These are phyloP conservation scores for Percopsis transmontana DNA, from an alignment of 2,113 vertebrate genomes.

Conservation along the genomic window DNA sequence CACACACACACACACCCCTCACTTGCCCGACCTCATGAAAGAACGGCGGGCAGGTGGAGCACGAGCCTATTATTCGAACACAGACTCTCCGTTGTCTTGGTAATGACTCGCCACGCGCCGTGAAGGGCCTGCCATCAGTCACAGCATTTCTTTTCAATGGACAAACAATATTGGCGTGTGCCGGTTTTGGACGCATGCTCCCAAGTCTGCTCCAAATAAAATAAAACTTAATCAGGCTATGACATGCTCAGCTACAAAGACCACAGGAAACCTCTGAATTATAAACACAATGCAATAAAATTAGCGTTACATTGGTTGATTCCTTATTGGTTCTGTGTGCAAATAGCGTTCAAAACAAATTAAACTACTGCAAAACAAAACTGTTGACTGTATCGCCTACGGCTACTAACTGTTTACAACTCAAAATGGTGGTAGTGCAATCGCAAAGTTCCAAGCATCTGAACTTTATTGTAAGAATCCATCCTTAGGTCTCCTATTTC, in stretches of 20 bases:
- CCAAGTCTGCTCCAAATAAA: background rate
- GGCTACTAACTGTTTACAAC: no score
- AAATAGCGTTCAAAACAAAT: no score
- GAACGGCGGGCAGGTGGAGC: slow-evolving; percentile 64
- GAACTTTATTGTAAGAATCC: no score
- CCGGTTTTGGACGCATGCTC: background rate
- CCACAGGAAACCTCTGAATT: background rate
- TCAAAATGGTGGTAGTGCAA: no score
- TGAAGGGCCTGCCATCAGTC: slow-evolving; percentile 57
- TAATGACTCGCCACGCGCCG: slow-evolving; percentile 52
- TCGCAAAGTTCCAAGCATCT: no score
- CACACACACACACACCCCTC: background rate
- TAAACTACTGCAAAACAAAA: no score
- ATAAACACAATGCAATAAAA: background rate
- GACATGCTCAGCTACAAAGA: background rate
- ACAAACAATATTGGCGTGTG: slow-evolving; percentile 47
- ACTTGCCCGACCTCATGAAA: slow-evolving; percentile 9
- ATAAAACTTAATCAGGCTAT: slow-evolving; percentile 27
- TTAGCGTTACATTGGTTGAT: no score
- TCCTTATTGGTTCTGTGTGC: no score
- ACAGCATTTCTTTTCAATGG: slow-evolving; percentile 10
- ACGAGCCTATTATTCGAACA: slow-evolving; percentile 44
- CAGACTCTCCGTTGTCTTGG: slow-evolving; percentile 24
- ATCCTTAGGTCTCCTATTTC: background rate
- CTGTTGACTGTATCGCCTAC: no score